Evolutionary conservation across 2,888 invertebrate species (phyloP).

Genomic region (Leptinotarsa peninsularis): DNA sequence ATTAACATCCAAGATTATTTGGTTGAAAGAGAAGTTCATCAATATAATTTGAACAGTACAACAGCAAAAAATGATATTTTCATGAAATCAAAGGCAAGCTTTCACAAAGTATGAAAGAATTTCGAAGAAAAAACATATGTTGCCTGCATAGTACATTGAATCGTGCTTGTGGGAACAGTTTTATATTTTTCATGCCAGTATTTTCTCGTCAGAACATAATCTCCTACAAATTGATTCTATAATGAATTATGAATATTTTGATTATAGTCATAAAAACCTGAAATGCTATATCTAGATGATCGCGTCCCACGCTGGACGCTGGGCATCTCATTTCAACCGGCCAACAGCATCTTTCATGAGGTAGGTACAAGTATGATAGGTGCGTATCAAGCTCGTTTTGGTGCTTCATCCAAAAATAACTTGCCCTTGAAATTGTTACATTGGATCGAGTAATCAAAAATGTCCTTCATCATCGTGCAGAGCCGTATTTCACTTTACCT

Average conservation of each 20-base stretch:
- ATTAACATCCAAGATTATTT: too few relatives aligned
- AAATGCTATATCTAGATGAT: neutral
- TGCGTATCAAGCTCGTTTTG: neutral
- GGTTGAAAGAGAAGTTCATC: too few relatives aligned
- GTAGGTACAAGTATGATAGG: neutral
- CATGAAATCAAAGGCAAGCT: too few relatives aligned
- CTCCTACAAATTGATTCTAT: neutral
- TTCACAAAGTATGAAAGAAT: too few relatives aligned
- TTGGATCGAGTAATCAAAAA: slow-evolving; percentile 3
- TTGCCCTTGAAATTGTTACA: slow-evolving; percentile 7
- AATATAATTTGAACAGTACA: too few relatives aligned
- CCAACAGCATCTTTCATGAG: neutral
- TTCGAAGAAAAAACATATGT: too few relatives aligned
- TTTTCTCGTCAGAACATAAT: neutral
- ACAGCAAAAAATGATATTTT: too few relatives aligned
- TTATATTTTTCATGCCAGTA: neutral
- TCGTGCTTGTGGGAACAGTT: neutral
- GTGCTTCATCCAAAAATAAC: slow-evolving; percentile 10
- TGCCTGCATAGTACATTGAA: too few relatives aligned
- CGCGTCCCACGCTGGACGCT: slow-evolving; percentile 3
- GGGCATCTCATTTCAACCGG: slow-evolving; percentile 1
- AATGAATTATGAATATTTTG: neutral
- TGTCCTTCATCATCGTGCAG: neutral
- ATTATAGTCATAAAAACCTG: slow-evolving; percentile 12
- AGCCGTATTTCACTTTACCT: neutral